Evolutionary conservation across 2,113 vertebrate genomes (phyloP).

Genomic region (Rhinolophus sinicus): DNA sequence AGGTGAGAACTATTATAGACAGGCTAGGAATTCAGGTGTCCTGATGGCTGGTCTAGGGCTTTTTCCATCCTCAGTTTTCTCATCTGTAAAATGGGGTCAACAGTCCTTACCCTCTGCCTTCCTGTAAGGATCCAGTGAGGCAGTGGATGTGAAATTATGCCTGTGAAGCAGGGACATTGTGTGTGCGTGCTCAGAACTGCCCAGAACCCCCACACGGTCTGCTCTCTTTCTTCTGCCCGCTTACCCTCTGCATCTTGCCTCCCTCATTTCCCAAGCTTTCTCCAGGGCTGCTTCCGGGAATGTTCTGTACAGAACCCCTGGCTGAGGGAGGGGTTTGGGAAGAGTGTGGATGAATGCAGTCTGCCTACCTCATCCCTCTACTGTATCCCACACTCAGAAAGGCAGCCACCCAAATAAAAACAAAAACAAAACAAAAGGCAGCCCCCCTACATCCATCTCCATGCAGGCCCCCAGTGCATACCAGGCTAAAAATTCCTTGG

Average conservation of each 20-base stretch:
- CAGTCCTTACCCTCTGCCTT: background rate
- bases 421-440: too few relatives aligned
- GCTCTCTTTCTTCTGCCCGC: background rate
- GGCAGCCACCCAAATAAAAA: background rate
- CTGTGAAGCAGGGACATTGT: background rate
- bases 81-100: background rate
- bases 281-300: slow-evolving; percentile 21
- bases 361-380: background rate
- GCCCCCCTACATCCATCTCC: background rate
- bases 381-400: background rate
- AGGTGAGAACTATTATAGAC: background rate
- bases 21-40: background rate
- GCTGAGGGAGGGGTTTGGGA: background rate
- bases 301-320: background rate
- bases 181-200: background rate
- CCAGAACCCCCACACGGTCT: background rate
- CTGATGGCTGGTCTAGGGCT: background rate
- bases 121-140: background rate
- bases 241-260: background rate
- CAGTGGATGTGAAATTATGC: background rate
- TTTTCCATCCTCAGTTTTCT: background rate
- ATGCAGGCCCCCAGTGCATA: background rate
- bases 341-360: background rate
- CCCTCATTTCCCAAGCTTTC: background rate
- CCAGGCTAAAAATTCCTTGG: slow-evolving; percentile 3